Percentiles rank a stretch among this genome's conserved stretches.
phyloP scores from a whole-genome alignment of 2,797 vertebrate genomes.

The Amniataba percoides region DNA sequence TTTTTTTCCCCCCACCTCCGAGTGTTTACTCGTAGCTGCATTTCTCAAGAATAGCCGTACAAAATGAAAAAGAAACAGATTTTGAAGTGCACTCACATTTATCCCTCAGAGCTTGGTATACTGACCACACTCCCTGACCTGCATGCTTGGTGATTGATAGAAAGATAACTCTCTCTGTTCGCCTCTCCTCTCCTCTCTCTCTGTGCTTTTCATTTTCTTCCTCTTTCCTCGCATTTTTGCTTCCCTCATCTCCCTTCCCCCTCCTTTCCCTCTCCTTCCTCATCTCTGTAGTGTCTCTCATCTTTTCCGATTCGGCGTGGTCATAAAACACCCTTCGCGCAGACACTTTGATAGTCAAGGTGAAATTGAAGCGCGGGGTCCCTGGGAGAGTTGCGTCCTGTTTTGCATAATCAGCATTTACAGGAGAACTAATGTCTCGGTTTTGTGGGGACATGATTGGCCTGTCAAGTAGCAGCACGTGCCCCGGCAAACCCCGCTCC shows the following conservation, averaged over 20 bases:
- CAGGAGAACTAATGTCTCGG: slow-evolving; percentile 67
- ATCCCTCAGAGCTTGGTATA: slow-evolving; percentile 35
- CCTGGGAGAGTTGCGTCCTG: slow-evolving; percentile 49
- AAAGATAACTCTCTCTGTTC: slow-evolving; percentile 56
- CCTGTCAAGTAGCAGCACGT: slow-evolving; percentile 50
- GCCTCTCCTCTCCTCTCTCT: slow-evolving; percentile 8
- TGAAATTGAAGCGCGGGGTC: slow-evolving; percentile 67
- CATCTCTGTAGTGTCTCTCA: slow-evolving; percentile 36
- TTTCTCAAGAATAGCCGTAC: background rate
- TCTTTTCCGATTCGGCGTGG: slow-evolving; percentile 52
- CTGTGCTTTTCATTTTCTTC: slow-evolving; percentile 38
- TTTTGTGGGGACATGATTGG: slow-evolving; percentile 66
- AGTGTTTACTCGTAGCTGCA: slow-evolving; percentile 4
- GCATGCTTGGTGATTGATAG: slow-evolving; percentile 62
- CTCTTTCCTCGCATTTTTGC: slow-evolving; percentile 31
- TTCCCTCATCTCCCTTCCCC: slow-evolving; percentile 11
- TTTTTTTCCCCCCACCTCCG: slow-evolving; percentile 1
- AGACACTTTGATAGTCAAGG: slow-evolving; percentile 76
- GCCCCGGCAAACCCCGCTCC: slow-evolving; percentile 13
- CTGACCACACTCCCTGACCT: slow-evolving; percentile 54
- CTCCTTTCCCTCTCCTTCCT: background rate
- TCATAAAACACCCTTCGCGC: slow-evolving; percentile 63
- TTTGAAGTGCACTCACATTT: slow-evolving; percentile 2
- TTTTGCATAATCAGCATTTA: slow-evolving; percentile 79
- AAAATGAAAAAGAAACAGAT: background rate